These are phyloP conservation scores for Tricholauxania praeusta DNA, from an alignment of 2,888 invertebrate species.

Conservation along the genomic window DNA sequence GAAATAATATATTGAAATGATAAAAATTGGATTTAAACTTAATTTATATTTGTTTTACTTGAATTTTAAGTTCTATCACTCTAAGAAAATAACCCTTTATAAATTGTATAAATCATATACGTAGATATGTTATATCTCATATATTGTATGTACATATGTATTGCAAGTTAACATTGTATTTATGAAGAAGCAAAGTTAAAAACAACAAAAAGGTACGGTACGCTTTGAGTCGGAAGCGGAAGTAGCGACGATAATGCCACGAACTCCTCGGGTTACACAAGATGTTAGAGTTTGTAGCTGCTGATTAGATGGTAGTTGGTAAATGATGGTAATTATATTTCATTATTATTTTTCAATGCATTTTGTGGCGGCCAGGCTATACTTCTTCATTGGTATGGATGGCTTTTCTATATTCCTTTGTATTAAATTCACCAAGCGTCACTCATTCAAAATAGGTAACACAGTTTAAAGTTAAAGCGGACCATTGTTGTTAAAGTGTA, in stretches of 20 bases:
- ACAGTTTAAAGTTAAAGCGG: neutral
- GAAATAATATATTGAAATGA: too few relatives aligned
- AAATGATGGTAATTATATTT: neutral
- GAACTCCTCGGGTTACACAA: conserved; percentile 25
- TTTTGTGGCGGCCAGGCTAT: neutral
- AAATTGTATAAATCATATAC: too few relatives aligned
- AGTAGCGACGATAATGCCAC: conserved; percentile 19
- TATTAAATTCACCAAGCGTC: neutral
- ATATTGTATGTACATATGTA: too few relatives aligned
- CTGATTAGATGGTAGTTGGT: neutral
- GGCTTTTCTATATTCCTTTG: neutral
- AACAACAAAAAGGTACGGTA: too few relatives aligned
- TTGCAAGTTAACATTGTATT: too few relatives aligned
- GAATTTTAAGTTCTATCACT: too few relatives aligned
- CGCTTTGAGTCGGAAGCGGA: conserved; percentile 22
- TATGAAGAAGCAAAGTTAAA: too few relatives aligned
- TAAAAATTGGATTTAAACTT: too few relatives aligned
- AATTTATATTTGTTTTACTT: too few relatives aligned
- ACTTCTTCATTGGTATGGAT: too few relatives aligned
- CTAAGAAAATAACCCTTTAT: too few relatives aligned
- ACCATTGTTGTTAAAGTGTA: conserved; percentile 4
- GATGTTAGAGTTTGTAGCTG: conserved; percentile 2
- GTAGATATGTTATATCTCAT: too few relatives aligned
- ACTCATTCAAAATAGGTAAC: neutral
- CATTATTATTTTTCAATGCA: conserved; percentile 16